Evolutionary conservation across 2,113 vertebrate genomes (phyloP), one percentile per base, ranked within the genome.

Genomic region (Phyllopteryx taeniolatus): DNA sequence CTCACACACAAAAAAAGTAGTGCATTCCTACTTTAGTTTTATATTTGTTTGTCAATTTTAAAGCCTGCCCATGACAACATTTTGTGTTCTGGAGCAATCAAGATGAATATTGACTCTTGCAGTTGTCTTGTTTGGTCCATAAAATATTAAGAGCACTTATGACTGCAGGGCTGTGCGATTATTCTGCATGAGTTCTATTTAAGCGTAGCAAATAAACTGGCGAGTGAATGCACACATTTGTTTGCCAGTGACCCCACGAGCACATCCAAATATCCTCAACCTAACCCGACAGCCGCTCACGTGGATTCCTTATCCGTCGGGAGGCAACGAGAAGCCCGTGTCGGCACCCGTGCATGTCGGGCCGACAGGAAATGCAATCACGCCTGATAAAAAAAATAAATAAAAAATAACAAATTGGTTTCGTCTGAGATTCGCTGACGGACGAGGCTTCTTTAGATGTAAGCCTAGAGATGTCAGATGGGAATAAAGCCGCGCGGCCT

Each of bases 361-460:
- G 10, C 35, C 71, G 70, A 60, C 49, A 73, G 65, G 20, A 66
- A 47, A 70, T 72, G 17, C 53, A 77, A 80, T 83, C 71, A 77
- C 47, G 49, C 42, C 44, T 67, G 63, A 73, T 20, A 2, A 46
- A 46, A 60, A 68, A 33, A 67, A 15, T 27, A 76, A 53, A 53
- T 0, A 9, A 8, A 53, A 78, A 64, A 80, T n/a, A 76, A 65
- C 65, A 75, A 63, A 44, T 68, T 27, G 74, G 22, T 54, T 65
- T 15, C 42, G 22, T n/a, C 9, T 10, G 62, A 22, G 19, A 64
- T 39, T 1, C 9, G 56, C 56, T 4, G 56, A 33, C 22, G 22
- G 19, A 42, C 10, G 59, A 61, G 31, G 31, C 31, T 61, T 31
- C 13, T 31, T 61, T 8, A 5, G 51, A 20, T 54, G 54, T 56